Evolutionary conservation across 1,140 invertebrate genomes (phyloP).

Genomic region (Brachionus plicatilis): DNA sequence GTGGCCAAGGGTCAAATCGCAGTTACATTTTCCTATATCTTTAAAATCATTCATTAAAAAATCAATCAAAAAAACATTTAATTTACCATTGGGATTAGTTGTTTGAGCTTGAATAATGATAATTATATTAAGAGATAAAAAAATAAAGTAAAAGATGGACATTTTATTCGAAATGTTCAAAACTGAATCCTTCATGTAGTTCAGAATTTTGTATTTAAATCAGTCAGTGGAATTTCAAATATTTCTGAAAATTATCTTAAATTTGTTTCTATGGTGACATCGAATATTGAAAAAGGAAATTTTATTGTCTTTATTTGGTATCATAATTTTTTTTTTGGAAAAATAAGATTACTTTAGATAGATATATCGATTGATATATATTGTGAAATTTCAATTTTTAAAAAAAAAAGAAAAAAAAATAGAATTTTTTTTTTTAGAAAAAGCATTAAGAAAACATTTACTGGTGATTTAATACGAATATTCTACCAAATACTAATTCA

Average conservation of each 20-base stretch:
- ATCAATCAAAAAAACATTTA: background rate
- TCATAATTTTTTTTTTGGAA: background rate
- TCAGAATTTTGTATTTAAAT: background rate
- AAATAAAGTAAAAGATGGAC: background rate
- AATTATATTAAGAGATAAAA: background rate
- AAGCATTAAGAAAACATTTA: no score
- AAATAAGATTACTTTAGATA: no score
- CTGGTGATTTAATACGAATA: no score
- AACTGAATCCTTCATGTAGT: background rate
- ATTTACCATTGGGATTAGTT: background rate
- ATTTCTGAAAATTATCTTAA: background rate
- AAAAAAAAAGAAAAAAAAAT: no score
- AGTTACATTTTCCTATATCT: conserved; percentile 6
- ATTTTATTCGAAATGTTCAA: background rate
- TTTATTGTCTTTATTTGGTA: background rate
- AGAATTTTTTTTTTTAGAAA: no score
- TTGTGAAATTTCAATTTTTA: no score
- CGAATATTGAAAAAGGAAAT: background rate
- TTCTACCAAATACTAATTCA: no score
- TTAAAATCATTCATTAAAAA: background rate
- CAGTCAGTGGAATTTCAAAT: background rate
- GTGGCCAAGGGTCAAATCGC: background rate
- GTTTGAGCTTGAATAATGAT: no score
- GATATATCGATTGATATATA: no score
- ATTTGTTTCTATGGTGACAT: background rate